phyloP scores from a whole-genome alignment of 1,140 invertebrate species.

The Brachionus asplanchnoidis region DNA sequence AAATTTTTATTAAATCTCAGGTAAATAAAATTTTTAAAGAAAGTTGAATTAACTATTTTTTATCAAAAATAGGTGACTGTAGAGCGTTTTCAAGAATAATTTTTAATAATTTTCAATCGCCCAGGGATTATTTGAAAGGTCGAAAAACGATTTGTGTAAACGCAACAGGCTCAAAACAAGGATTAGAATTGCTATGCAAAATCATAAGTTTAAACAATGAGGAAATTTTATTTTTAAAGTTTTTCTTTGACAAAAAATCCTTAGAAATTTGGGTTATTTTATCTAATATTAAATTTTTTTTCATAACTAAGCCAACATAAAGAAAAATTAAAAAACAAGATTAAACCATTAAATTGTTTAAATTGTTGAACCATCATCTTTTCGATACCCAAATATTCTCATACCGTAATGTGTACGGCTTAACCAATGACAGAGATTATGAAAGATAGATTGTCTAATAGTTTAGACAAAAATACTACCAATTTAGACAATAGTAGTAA shows the following conservation, averaged over 20 bases:
- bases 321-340: constrained; percentile 6
- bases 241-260: neutral
- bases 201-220: neutral
- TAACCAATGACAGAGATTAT: neutral
- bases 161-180: neutral
- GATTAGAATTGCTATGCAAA: neutral
- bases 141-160: neutral
- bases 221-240: neutral
- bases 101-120: neutral
- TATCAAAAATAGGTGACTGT: neutral
- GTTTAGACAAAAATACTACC: neutral
- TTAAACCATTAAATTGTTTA: neutral
- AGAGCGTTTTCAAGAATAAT: neutral
- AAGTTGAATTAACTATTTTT: neutral
- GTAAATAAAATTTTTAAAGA: neutral
- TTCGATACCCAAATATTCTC: neutral
- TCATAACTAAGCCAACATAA: neutral
- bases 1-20: neutral
- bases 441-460: neutral
- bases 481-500: neutral
- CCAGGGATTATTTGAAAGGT: neutral
- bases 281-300: neutral
- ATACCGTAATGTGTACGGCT: neutral
- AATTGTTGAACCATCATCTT: neutral
- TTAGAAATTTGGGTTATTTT: neutral